Conservation (phyloP, 1,140 invertebrate species). For the Macrostomum lignano region DNA sequence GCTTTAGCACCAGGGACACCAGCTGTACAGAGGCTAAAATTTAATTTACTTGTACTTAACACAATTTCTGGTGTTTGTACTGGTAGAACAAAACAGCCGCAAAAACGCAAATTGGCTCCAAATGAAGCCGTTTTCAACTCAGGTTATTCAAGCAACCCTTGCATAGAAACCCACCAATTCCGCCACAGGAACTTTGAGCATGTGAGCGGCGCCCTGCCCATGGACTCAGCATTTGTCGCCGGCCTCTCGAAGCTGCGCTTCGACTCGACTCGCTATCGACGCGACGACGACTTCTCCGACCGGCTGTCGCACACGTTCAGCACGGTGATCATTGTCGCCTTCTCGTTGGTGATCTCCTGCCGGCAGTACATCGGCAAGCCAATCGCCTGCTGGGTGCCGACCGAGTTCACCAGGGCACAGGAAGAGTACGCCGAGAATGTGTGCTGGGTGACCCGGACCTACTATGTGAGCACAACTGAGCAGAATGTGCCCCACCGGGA, state of each 20-base stretch:
- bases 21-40: too few relatives aligned
- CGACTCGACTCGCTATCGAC: background rate
- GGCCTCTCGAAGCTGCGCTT: background rate
- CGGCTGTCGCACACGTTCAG: slow-evolving; percentile 31
- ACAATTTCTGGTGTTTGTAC: too few relatives aligned
- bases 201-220: too few relatives aligned
- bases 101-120: too few relatives aligned
- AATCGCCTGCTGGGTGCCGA: slow-evolving; percentile 24
- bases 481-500: background rate
- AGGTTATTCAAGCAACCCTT: too few relatives aligned
- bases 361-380: slow-evolving; percentile 32
- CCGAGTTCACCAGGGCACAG: slow-evolving; percentile 11
- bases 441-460: slow-evolving; percentile 3
- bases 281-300: slow-evolving; percentile 33
- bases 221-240: background rate
- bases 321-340: slow-evolving; percentile 29
- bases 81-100: too few relatives aligned
- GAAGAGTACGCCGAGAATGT: slow-evolving; percentile 1
- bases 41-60: too few relatives aligned
- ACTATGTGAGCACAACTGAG: background rate
- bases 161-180: too few relatives aligned
- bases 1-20: too few relatives aligned
- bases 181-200: too few relatives aligned
- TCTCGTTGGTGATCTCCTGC: slow-evolving; percentile 31
- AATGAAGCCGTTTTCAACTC: too few relatives aligned